These are phyloP conservation scores for Zele albiditarsus DNA, from an alignment of 2,888 invertebrate genomes.

Conservation along the genomic window DNA sequence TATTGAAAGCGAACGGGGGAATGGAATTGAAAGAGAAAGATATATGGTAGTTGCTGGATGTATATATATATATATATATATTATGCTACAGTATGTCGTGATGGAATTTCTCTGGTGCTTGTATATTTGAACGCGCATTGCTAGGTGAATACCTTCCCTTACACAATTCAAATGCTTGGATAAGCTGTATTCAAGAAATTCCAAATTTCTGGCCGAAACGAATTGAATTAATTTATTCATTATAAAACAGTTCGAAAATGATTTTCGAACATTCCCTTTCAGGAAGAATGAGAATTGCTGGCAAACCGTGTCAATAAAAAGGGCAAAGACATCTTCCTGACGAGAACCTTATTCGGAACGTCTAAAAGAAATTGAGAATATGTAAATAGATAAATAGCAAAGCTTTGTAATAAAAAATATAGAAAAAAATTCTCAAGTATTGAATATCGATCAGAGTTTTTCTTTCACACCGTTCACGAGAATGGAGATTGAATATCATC, in stretches of 20 bases:
- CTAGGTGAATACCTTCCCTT: conserved; percentile 27
- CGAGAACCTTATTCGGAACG: no score
- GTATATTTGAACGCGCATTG: conserved; percentile 13
- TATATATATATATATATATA: conserved; percentile 16
- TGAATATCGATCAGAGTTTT: no score
- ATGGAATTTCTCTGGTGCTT: background rate
- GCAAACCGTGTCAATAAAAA: no score
- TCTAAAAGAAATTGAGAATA: no score
- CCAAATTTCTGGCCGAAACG: background rate
- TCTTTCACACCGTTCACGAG: no score
- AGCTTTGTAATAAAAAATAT: no score
- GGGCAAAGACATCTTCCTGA: no score
- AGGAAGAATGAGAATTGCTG: no score
- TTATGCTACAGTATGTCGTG: background rate
- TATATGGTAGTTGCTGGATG: conserved; percentile 3
- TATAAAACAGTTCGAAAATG: background rate
- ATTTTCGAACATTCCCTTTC: no score
- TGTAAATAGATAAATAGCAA: no score
- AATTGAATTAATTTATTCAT: background rate
- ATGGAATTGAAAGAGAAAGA: conserved; percentile 17
- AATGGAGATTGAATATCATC: no score
- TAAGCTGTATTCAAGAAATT: background rate
- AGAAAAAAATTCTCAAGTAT: no score
- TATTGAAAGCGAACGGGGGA: conserved; percentile 1
- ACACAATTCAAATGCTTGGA: background rate